Conservation (phyloP, 1,140 invertebrate species). For the Dreissena rostriformis region DNA sequence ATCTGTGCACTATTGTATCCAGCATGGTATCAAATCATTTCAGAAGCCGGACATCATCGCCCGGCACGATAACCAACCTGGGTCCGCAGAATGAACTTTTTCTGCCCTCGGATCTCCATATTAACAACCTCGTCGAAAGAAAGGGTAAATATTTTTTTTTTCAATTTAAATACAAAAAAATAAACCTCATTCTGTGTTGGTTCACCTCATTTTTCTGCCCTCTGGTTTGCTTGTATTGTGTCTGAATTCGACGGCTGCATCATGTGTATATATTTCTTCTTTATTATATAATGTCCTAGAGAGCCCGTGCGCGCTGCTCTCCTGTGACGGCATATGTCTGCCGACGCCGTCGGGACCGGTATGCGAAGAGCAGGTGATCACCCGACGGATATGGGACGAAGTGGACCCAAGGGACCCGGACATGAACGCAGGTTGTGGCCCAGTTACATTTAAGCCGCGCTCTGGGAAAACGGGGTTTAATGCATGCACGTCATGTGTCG, state of each 20-base stretch:
- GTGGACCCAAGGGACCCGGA: too few relatives aligned
- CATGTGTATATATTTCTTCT: neutral
- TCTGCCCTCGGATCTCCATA: neutral
- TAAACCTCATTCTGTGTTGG: too few relatives aligned
- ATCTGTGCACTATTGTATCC: too few relatives aligned
- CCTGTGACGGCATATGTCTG: constrained; percentile 26
- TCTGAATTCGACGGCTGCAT: neutral
- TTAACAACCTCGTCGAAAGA: neutral
- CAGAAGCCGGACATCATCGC: neutral
- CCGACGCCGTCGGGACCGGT: constrained; percentile 5
- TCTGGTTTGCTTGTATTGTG: neutral
- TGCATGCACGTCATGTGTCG: too few relatives aligned
- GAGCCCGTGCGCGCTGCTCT: neutral
- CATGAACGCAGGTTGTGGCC: too few relatives aligned
- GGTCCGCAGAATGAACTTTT: neutral
- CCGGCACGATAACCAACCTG: neutral
- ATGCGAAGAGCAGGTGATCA: constrained; percentile 4
- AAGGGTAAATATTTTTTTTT: constrained; percentile 3
- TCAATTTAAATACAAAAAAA: too few relatives aligned
- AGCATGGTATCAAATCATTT: neutral
- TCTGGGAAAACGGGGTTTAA: too few relatives aligned
- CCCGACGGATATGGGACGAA: neutral
- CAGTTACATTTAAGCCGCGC: too few relatives aligned
- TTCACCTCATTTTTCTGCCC: neutral
- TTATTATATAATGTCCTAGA: neutral